These are phyloP conservation scores for Grantiella picta DNA, from an alignment of 2,113 vertebrate species.

Conservation along the genomic window DNA sequence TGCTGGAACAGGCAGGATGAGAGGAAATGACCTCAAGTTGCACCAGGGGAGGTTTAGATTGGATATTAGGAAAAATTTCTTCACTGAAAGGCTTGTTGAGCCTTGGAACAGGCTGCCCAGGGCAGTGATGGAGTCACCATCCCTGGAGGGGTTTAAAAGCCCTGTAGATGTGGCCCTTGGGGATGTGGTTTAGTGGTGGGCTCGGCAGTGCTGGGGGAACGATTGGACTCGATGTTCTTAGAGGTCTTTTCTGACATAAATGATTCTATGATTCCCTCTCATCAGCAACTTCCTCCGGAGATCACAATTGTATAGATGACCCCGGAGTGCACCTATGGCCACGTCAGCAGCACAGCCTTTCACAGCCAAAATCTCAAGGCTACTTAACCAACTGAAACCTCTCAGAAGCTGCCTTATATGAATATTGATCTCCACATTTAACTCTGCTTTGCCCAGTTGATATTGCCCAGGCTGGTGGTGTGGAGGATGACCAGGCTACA, in stretches of 20 bases:
- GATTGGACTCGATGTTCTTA: background rate
- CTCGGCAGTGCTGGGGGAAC: background rate
- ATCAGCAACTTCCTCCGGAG: background rate
- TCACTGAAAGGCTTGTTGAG: background rate
- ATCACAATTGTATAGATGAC: background rate
- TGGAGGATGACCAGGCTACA: accelerated
- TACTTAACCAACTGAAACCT: background rate
- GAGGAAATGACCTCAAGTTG: background rate
- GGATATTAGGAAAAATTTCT: background rate
- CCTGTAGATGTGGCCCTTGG: background rate
- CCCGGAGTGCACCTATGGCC: background rate
- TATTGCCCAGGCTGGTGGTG: accelerated
- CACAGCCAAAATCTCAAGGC: background rate
- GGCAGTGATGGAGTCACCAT: background rate
- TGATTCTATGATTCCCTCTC: background rate
- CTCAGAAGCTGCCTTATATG: background rate
- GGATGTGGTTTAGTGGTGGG: background rate
- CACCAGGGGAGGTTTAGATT: background rate
- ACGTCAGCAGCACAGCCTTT: background rate
- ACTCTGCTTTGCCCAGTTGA: background rate
- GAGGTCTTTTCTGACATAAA: background rate
- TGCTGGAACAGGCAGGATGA: background rate
- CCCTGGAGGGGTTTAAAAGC: background rate
- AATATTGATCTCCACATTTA: background rate
- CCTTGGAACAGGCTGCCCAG: background rate